Evolutionary conservation across 1,140 invertebrate genomes (phyloP).

Genomic region (Bathynomus jamesi): DNA sequence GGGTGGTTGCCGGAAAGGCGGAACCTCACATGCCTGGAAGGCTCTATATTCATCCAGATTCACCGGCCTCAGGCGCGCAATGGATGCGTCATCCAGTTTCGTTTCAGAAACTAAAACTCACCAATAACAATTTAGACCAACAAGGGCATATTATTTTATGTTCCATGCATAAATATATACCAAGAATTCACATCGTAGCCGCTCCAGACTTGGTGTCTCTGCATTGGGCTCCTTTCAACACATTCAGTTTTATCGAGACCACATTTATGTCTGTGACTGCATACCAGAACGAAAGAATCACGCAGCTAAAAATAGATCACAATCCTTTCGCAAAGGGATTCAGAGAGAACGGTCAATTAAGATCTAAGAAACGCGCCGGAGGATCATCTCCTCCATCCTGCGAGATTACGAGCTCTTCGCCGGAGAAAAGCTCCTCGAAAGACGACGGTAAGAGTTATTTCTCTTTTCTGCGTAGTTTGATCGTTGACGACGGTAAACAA

Average conservation of each 20-base stretch:
- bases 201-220: constrained; percentile 58
- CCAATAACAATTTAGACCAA: constrained; percentile 76
- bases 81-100: constrained; percentile 76
- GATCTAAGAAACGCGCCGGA: constrained; percentile 49
- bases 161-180: constrained; percentile 88
- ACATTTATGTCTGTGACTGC: constrained; percentile 85
- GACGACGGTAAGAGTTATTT: constrained; percentile 20
- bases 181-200: constrained; percentile 70
- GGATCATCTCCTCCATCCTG: constrained; percentile 20
- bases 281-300: constrained; percentile 83
- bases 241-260: constrained; percentile 68
- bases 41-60: constrained; percentile 77
- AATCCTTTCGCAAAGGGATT: constrained; percentile 96
- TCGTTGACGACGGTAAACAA: not conserved
- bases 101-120: constrained; percentile 80
- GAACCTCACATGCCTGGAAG: constrained; percentile 68
- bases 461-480: not conserved
- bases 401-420: constrained; percentile 23
- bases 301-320: constrained; percentile 85
- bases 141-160: constrained; percentile 75
- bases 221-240: constrained; percentile 49
- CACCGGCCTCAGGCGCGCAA: constrained; percentile 69
- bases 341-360: constrained; percentile 67
- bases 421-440: constrained; percentile 17
- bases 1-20: constrained; percentile 71